phyloP scores from a whole-genome alignment of 2,888 invertebrate genomes.

The Drosophila cognata region DNA sequence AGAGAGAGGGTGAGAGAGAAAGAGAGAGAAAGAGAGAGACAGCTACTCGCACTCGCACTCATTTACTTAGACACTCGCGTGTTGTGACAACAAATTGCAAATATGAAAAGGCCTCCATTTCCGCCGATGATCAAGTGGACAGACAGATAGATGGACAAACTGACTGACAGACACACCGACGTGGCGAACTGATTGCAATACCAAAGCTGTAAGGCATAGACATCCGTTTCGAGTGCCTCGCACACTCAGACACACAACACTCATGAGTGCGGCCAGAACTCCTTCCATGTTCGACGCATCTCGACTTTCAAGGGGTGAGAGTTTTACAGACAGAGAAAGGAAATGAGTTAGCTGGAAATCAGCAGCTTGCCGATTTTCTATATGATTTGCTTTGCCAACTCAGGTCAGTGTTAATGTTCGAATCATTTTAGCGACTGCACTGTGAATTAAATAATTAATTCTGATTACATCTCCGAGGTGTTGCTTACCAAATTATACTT shows the following conservation, averaged over 20 bases:
- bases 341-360: constrained; percentile 48
- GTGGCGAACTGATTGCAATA: constrained; percentile 29
- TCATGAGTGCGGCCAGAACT: constrained; percentile 41
- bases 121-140: constrained; percentile 64
- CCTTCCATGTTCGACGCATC: constrained; percentile 25
- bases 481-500: neutral
- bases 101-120: constrained; percentile 73
- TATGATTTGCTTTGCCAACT: constrained; percentile 7
- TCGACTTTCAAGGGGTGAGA: constrained; percentile 24
- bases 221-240: constrained; percentile 52
- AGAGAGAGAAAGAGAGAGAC: constrained; percentile 1
- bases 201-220: constrained; percentile 50
- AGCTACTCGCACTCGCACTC: constrained; percentile 28
- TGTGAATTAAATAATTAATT: neutral
- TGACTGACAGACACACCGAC: constrained; percentile 8
- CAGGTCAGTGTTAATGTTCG: neutral
- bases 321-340: constrained; percentile 31
- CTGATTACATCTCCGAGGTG: no score
- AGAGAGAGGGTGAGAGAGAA: constrained; percentile 4
- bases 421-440: neutral
- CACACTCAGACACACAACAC: constrained; percentile 12
- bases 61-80: constrained; percentile 55
- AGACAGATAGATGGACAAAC: constrained; percentile 9
- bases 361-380: constrained; percentile 19
- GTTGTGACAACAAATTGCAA: constrained; percentile 78